Conservation (phyloP, 1,140 invertebrate genomes). For the Eufriesea mexicana region DNA sequence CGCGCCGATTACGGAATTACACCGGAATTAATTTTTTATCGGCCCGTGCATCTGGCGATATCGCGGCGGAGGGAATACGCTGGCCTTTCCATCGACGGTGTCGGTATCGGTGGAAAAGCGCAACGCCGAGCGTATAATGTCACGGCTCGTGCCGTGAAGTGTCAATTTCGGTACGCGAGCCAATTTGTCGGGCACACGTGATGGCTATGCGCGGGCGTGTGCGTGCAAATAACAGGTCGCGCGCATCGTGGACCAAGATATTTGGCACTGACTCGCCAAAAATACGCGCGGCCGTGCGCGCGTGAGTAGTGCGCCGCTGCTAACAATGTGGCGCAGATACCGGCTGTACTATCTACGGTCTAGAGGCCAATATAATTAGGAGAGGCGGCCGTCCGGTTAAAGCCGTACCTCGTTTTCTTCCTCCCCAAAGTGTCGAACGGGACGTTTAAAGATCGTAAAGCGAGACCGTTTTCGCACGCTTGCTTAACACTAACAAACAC, state of each 20-base stretch:
- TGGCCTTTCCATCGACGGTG: no score
- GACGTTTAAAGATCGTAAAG: background rate
- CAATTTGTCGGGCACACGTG: slow-evolving; percentile 12
- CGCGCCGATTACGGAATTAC: background rate
- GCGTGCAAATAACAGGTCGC: slow-evolving; percentile 17
- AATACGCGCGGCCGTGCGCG: slow-evolving; percentile 5
- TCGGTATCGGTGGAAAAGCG: no score
- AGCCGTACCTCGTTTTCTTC: background rate
- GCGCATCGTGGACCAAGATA: slow-evolving; percentile 18
- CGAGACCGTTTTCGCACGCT: background rate
- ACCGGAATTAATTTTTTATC: background rate
- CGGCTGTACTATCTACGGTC: slow-evolving; percentile 17
- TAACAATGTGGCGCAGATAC: slow-evolving; percentile 30
- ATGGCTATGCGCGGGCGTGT: background rate
- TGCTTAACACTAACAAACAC: background rate
- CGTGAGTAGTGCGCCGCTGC: background rate
- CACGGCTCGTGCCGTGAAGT: background rate
- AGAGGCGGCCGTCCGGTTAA: background rate
- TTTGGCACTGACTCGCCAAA: slow-evolving; percentile 30
- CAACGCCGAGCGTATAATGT: background rate
- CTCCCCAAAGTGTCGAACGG: background rate
- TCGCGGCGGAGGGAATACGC: no score
- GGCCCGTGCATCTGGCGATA: background rate
- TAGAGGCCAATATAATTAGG: slow-evolving; percentile 31
- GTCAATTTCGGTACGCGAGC: slow-evolving; percentile 17